phyloP scores from a whole-genome alignment of 2,113 vertebrate species.

The Spilogale gracilis region DNA sequence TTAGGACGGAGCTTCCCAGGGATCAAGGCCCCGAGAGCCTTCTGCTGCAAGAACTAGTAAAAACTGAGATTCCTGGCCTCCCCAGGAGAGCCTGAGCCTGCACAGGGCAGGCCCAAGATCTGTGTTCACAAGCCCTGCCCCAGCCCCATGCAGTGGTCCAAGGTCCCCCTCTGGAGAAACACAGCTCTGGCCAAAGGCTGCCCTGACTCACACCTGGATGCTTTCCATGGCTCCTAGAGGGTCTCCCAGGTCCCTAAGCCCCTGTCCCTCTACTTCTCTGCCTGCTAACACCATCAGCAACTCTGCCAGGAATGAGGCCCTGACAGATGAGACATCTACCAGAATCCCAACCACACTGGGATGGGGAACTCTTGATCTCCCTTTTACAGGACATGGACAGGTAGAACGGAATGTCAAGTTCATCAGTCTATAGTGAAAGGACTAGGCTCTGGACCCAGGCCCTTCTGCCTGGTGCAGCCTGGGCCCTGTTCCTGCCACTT shows the following conservation, averaged over 20 bases:
- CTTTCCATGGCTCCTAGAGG: rapidly evolving
- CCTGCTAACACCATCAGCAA: background rate
- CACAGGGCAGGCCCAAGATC: background rate
- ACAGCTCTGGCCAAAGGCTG: background rate
- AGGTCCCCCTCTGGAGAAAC: background rate
- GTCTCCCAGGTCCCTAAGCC: background rate
- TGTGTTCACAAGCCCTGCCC: background rate
- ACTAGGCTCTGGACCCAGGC: background rate
- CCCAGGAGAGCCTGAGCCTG: background rate
- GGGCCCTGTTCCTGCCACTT: too few relatives aligned
- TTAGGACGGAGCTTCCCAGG: background rate
- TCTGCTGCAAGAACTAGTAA: background rate
- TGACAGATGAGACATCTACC: background rate
- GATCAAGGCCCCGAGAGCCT: background rate
- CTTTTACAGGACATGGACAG: background rate
- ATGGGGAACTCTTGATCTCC: background rate
- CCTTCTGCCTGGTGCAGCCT: background rate
- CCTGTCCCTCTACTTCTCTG: background rate
- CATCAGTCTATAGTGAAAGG: background rate
- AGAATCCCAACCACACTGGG: background rate
- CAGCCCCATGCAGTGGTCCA: rapidly evolving
- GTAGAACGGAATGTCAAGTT: background rate
- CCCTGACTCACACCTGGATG: background rate
- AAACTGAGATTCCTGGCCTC: background rate
- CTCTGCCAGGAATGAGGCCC: too few relatives aligned